phyloP scores from a whole-genome alignment of 2,797 vertebrate genomes.

The Alfaro cultratus region DNA sequence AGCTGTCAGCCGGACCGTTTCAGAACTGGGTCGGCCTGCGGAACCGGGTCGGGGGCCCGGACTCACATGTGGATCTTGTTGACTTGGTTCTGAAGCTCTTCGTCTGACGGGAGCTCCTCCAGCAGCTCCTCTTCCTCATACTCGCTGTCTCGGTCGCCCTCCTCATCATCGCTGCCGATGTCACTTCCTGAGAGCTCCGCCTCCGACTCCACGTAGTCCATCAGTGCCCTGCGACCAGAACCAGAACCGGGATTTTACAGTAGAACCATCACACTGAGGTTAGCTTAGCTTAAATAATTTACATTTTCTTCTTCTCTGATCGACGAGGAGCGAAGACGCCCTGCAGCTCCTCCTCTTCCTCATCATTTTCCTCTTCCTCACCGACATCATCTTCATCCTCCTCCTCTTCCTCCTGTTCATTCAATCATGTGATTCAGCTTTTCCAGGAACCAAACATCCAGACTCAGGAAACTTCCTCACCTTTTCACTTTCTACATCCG shows the following conservation, averaged over 20 bases:
- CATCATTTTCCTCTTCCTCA: constrained; percentile 74
- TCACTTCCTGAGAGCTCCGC: constrained; percentile 96
- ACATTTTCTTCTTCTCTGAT: constrained; percentile 88
- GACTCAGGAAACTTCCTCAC: constrained; percentile 59
- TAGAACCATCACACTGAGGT: not conserved
- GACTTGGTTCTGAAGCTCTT: constrained; percentile 91
- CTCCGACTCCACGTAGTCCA: constrained; percentile 92
- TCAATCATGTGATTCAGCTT: not conserved
- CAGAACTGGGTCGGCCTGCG: not conserved
- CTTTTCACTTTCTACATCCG: constrained; percentile 87
- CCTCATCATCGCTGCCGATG: constrained; percentile 90
- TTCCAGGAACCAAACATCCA: not conserved
- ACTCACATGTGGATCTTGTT: constrained; percentile 98
- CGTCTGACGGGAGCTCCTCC: constrained; percentile 91
- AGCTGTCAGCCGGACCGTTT: too few relatives aligned
- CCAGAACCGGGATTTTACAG: not conserved
- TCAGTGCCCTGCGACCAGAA: constrained; percentile 77
- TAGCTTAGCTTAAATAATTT: constrained; percentile 16
- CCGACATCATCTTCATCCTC: constrained; percentile 45
- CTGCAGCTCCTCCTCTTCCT: constrained; percentile 85
- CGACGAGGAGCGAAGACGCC: constrained; percentile 75
- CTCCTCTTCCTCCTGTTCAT: constrained; percentile 39
- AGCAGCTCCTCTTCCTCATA: constrained; percentile 94
- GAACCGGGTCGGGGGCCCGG: not conserved
- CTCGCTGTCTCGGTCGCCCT: constrained; percentile 84